A percentile compares a stretch with the other conserved stretches of the same genome.
Conservation (phyloP, 1,140 invertebrate species). For the Diorhabda sublineata region DNA sequence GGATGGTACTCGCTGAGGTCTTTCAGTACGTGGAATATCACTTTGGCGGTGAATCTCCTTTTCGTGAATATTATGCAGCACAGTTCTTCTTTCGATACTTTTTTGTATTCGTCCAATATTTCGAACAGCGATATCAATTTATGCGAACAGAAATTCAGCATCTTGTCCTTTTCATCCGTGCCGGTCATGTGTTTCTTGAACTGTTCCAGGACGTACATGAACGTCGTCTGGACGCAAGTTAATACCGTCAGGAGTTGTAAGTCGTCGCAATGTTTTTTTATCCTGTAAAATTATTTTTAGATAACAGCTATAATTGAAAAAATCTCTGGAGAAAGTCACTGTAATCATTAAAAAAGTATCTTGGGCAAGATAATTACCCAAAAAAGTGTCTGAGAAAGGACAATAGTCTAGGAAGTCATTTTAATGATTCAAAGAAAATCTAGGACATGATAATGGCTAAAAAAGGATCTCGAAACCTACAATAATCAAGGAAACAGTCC, state of each 20-base stretch:
- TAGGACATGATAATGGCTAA: no score
- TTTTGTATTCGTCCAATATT: conserved; percentile 50
- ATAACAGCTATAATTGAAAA: no score
- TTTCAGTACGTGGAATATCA: conserved; percentile 70
- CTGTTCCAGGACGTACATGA: conserved; percentile 41
- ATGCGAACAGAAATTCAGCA: conserved; percentile 29
- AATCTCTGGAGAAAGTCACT: no score
- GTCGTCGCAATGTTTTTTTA: conserved; percentile 53
- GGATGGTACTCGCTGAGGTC: conserved; percentile 49
- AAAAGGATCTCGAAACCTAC: no score
- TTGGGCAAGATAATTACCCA: no score
- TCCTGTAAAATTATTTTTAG: conserved; percentile 24
- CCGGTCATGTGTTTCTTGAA: conserved; percentile 42
- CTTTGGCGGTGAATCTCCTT: conserved; percentile 70
- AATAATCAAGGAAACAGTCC: no score
- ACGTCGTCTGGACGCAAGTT: conserved; percentile 44
- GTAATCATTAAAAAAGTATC: no score
- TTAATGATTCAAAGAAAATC: no score
- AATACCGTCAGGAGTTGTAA: conserved; percentile 47
- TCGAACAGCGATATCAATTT: conserved; percentile 11
- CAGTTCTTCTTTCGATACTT: conserved; percentile 51
- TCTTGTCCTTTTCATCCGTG: conserved; percentile 26
- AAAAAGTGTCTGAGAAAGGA: no score
- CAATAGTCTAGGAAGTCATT: no score
- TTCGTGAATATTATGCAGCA: conserved; percentile 80